Evolutionary conservation across 2,113 vertebrate species (phyloP).

Genomic region (Ursus arctos): DNA sequence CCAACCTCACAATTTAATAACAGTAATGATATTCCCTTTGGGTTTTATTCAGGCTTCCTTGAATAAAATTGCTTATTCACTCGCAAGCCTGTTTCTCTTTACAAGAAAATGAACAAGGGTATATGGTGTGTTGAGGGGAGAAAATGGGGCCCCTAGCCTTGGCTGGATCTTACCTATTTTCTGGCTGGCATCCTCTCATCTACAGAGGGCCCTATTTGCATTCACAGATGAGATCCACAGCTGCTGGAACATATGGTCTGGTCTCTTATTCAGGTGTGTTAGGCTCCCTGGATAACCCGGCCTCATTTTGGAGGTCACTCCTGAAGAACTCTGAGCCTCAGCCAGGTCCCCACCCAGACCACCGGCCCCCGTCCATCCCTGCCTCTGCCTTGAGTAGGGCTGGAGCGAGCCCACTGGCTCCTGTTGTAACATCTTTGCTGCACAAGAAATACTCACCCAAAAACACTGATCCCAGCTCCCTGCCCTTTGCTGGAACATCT

Average conservation of each 20-base stretch:
- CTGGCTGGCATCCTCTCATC: background rate
- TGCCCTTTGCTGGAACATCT: background rate
- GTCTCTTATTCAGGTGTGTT: background rate
- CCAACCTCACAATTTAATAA: constrained; percentile 8
- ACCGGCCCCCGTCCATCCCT: too few species aligned
- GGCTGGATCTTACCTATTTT: background rate
- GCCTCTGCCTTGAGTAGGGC: background rate
- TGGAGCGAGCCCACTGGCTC: background rate
- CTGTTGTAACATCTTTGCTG: background rate
- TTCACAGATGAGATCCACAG: background rate
- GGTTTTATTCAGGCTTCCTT: background rate
- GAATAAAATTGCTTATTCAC: background rate
- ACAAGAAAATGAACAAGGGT: background rate
- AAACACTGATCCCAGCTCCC: background rate
- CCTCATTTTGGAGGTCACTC: background rate
- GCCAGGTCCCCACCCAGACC: background rate
- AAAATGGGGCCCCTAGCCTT: background rate
- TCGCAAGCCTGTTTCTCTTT: background rate
- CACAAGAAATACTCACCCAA: background rate
- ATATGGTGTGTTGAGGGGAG: background rate
- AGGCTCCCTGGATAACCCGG: background rate
- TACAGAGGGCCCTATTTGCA: background rate
- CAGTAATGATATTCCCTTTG: background rate
- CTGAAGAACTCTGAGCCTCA: background rate
- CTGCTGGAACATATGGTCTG: background rate